A percentile compares a stretch with the other conserved stretches of the same genome.
Evolutionary conservation across 2,113 vertebrate genomes (phyloP).

Genomic region (Nothoprocta perdicaria): DNA sequence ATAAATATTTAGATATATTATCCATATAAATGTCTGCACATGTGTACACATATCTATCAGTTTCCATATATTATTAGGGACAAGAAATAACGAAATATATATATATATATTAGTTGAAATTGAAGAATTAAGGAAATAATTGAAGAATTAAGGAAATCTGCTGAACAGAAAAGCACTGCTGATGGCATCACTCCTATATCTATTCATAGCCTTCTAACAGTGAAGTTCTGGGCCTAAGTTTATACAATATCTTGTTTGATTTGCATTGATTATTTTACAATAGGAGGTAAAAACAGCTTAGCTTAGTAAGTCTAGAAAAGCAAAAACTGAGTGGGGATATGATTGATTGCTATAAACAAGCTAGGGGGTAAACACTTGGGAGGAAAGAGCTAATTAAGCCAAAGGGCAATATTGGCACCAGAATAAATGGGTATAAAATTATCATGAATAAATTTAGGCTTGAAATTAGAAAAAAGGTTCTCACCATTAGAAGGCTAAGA

Average conservation of each 20-base stretch:
- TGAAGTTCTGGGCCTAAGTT: not conserved
- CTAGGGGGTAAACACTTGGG: not conserved
- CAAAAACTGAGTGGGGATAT: not conserved
- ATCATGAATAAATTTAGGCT: not conserved
- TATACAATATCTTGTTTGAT: not conserved
- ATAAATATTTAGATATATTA: not conserved
- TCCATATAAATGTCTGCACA: not conserved
- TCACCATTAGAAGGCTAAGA: not conserved
- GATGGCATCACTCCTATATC: not conserved
- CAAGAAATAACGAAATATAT: not conserved
- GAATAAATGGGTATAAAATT: not conserved
- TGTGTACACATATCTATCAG: not conserved
- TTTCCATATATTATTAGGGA: not conserved
- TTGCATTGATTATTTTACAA: not conserved
- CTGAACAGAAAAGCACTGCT: not conserved
- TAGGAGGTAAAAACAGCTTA: not conserved
- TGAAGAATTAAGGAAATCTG: not conserved
- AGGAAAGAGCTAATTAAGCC: not conserved
- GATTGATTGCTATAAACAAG: not conserved
- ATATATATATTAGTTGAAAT: constrained; percentile 1
- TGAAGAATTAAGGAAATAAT: not conserved
- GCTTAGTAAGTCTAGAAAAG: not conserved
- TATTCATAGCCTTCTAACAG: not conserved
- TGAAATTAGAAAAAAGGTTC: not conserved
- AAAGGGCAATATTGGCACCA: not conserved